A percentile compares a stretch with the other conserved stretches of the same genome.
Evolutionary conservation across 2,797 vertebrate species (phyloP).

Genomic region (Bryconaethiops microstoma): DNA sequence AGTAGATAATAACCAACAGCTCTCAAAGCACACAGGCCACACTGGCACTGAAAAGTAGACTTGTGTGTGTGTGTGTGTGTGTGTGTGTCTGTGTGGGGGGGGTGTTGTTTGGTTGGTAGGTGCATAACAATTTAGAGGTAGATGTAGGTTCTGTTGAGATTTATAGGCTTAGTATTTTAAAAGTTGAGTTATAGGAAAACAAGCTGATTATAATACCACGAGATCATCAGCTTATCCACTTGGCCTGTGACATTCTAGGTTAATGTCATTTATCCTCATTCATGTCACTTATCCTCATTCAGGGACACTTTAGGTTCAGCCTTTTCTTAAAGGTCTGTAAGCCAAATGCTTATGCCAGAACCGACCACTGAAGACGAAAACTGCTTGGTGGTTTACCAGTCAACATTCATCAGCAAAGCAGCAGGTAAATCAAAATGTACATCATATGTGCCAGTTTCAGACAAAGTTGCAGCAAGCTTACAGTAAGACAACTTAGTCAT

Average conservation of each 20-base stretch:
- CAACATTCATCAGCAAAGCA: neutral
- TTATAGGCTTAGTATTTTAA: neutral
- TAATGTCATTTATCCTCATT: neutral
- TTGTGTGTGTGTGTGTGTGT: neutral
- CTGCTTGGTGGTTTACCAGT: too few relatives aligned
- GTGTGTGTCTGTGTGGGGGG: too few relatives aligned
- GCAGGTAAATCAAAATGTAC: neutral
- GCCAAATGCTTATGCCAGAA: neutral
- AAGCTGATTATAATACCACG: neutral
- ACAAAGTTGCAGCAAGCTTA: neutral
- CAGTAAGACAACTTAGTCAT: neutral
- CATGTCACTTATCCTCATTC: neutral
- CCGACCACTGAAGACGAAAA: neutral
- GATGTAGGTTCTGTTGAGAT: neutral
- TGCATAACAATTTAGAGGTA: neutral
- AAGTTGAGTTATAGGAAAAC: neutral
- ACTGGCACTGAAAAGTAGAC: neutral
- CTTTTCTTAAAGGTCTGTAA: neutral
- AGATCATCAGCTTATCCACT: neutral
- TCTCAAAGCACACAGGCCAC: neutral
- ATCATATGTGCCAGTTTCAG: neutral
- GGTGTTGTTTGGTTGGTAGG: neutral
- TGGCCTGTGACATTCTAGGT: too few relatives aligned
- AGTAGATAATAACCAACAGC: conserved; percentile 32
- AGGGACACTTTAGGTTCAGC: neutral